A percentile compares a stretch with the other conserved stretches of the same genome.
Conservation (phyloP, 2,113 vertebrate species). For the Odontophorus gujanensis region DNA sequence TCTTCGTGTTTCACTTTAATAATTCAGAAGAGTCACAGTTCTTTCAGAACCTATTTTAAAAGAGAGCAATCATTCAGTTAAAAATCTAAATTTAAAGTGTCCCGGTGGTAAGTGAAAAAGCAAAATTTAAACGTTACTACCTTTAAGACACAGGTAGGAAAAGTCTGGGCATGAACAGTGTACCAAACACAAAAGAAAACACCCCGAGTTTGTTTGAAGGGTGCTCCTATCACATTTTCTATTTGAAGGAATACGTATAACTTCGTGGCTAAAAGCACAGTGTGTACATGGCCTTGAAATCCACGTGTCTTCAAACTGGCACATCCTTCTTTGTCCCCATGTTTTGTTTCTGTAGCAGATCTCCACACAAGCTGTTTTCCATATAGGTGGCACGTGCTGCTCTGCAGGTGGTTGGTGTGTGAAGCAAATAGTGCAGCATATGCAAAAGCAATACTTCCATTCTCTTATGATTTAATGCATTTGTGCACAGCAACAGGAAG, state of each 20-base stretch:
- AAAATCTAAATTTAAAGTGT: not conserved
- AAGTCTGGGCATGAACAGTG: not conserved
- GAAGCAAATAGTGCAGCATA: not conserved
- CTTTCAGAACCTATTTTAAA: not conserved
- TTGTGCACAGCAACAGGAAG: not conserved
- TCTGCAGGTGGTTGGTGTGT: not conserved
- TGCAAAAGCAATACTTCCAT: accelerated
- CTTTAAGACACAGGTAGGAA: not conserved
- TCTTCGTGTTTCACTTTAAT: not conserved
- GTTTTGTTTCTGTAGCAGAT: not conserved
- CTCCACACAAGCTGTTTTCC: not conserved
- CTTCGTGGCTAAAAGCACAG: not conserved
- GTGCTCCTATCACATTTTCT: not conserved
- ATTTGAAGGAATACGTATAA: not conserved
- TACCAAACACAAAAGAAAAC: not conserved
- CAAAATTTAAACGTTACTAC: not conserved
- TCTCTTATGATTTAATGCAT: not conserved
- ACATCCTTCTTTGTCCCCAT: not conserved
- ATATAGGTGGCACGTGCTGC: not conserved
- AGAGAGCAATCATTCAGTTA: not conserved
- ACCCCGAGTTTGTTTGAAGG: not conserved
- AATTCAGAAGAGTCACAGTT: not conserved
- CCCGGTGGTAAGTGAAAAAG: not conserved
- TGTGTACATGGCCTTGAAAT: not conserved
- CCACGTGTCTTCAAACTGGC: not conserved